phyloP scores from a whole-genome alignment of 2,797 vertebrate genomes.

The Orientallactaga sibirica region DNA sequence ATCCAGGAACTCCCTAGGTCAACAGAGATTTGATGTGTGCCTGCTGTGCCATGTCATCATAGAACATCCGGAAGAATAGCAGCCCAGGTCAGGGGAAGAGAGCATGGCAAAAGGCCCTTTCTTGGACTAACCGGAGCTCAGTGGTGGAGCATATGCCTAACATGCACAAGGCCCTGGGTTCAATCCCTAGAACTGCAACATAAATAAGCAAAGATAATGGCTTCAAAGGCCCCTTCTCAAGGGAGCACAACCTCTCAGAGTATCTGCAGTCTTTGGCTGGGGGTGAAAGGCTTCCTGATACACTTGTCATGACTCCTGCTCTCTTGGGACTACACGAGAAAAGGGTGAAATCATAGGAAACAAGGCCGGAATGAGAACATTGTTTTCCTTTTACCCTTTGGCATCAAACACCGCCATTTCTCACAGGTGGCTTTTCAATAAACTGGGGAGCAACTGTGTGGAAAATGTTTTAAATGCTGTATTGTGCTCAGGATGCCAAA shows the following conservation, averaged over 20 bases:
- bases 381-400: conserved; percentile 59
- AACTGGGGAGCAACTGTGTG: conserved; percentile 60
- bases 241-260: neutral
- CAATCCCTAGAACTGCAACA: too few relatives aligned
- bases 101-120: neutral
- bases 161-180: neutral
- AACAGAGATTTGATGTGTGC: neutral
- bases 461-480: conserved; percentile 62
- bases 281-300: neutral
- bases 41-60: neutral
- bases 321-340: neutral
- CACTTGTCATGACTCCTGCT: neutral
- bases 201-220: too few relatives aligned
- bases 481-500: conserved; percentile 62
- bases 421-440: conserved; percentile 73
- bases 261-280: neutral
- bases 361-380: conserved; percentile 67
- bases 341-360: conserved; percentile 49
- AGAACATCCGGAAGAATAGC: neutral
- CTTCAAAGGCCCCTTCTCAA: neutral
- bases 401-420: conserved; percentile 63
- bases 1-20: neutral
- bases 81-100: too few relatives aligned
- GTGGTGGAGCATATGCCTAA: too few relatives aligned
- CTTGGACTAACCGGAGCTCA: neutral